A percentile compares a stretch with the other conserved stretches of the same genome.
These are phyloP conservation scores for Lycia hirtaria DNA, from an alignment of 2,888 invertebrate species.

Conservation along the genomic window DNA sequence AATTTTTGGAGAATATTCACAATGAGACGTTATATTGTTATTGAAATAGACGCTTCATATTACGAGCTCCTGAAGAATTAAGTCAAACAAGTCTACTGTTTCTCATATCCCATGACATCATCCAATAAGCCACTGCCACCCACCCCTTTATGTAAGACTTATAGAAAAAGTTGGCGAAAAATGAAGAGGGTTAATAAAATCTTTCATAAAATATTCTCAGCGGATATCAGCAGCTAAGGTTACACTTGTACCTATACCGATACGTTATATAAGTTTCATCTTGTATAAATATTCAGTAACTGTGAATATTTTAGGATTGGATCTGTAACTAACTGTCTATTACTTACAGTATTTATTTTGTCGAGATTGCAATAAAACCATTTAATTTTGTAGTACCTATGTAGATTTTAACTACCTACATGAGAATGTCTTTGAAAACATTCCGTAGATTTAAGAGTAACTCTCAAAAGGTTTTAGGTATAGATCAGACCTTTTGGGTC, in stretches of 20 bases:
- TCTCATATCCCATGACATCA: conserved; percentile 3
- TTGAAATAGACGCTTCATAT: neutral
- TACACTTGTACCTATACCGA: neutral
- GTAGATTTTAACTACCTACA: too few relatives aligned
- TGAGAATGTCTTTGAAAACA: too few relatives aligned
- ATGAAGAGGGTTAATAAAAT: conserved; percentile 13
- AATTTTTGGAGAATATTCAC: too few relatives aligned
- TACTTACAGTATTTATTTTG: too few relatives aligned
- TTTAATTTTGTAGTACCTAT: too few relatives aligned
- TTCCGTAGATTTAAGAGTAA: too few relatives aligned
- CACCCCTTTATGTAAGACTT: neutral
- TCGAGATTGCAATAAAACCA: too few relatives aligned
- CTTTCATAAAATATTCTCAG: conserved; percentile 15
- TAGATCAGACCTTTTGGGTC: too few relatives aligned
- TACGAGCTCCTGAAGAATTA: neutral
- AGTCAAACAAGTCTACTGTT: neutral
- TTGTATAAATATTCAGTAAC: neutral
- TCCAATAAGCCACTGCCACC: conserved; percentile 7
- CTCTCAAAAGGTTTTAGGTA: too few relatives aligned
- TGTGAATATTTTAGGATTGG: neutral
- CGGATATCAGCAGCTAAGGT: neutral
- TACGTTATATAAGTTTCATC: neutral
- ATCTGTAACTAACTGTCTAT: too few relatives aligned
- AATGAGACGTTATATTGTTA: neutral
- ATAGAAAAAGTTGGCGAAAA: conserved; percentile 3